Conservation (phyloP, 37 sponge, comb jelly and placozoan genomes). For the Beroe forskalii region DNA sequence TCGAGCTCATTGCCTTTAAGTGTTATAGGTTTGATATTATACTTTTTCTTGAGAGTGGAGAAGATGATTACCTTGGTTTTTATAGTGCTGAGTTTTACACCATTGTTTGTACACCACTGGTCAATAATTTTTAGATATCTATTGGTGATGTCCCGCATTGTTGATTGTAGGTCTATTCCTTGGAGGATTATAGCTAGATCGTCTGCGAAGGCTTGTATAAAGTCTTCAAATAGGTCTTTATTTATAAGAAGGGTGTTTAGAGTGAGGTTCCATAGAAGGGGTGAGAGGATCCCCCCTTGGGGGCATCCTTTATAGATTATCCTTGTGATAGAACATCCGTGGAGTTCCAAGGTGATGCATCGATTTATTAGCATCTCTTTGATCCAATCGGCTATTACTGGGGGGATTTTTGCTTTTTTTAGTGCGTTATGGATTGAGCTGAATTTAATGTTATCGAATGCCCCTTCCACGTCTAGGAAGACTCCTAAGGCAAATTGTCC, state of each 20-base stretch:
- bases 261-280: not conserved
- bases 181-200: not conserved
- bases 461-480: not conserved
- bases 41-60: not conserved
- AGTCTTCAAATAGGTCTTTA: not conserved
- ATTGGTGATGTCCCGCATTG: not conserved
- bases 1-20: not conserved
- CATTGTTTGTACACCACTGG: not conserved
- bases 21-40: not conserved
- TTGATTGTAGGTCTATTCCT: not conserved
- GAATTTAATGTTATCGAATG: not conserved
- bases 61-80: not conserved
- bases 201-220: not conserved
- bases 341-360: not conserved
- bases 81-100: not conserved
- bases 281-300: no score
- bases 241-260: not conserved
- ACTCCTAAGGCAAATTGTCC: not conserved
- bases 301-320: not conserved
- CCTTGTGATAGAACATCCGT: not conserved
- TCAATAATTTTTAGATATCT: not conserved
- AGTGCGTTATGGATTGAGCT: no score
- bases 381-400: not conserved
- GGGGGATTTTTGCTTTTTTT: not conserved
- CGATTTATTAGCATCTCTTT: no score